Conservation (phyloP, 2,113 vertebrate genomes). For the Eidolon helvum region DNA sequence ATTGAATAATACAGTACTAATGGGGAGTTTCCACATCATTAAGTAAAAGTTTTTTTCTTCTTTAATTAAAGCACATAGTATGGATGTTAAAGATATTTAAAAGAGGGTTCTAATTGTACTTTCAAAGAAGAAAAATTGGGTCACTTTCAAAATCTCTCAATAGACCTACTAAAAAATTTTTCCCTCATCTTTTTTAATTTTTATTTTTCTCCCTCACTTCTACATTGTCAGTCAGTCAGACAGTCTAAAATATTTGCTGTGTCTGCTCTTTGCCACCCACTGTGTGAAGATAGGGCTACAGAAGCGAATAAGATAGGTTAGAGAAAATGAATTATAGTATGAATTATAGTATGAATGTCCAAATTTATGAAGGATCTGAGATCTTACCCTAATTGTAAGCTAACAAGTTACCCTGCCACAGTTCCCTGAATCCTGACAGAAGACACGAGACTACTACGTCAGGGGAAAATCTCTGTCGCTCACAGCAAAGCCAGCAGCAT, state of each 20-base stretch:
- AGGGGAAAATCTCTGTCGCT: background rate
- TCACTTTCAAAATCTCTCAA: background rate
- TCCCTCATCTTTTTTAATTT: background rate
- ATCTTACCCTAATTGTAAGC: background rate
- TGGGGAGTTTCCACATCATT: background rate
- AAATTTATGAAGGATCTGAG: background rate
- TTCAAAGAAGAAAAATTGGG: background rate
- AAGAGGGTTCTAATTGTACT: background rate
- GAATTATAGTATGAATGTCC: background rate
- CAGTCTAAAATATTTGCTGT: background rate
- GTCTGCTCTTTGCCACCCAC: background rate
- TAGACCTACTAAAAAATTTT: background rate
- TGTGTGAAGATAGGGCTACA: background rate
- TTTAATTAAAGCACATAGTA: background rate
- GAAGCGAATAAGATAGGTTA: background rate
- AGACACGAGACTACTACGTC: background rate
- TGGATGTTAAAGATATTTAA: background rate
- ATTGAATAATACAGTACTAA: background rate
- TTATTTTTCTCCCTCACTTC: background rate
- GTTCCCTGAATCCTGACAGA: background rate
- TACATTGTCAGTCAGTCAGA: background rate
- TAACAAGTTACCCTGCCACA: background rate
- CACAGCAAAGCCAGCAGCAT: background rate
- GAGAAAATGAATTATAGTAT: background rate
- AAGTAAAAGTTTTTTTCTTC: background rate